Evolutionary conservation across 2,888 invertebrate genomes (phyloP), one percentile per base, ranked within the genome.

Genomic region (Hermodice carunculata): DNA sequence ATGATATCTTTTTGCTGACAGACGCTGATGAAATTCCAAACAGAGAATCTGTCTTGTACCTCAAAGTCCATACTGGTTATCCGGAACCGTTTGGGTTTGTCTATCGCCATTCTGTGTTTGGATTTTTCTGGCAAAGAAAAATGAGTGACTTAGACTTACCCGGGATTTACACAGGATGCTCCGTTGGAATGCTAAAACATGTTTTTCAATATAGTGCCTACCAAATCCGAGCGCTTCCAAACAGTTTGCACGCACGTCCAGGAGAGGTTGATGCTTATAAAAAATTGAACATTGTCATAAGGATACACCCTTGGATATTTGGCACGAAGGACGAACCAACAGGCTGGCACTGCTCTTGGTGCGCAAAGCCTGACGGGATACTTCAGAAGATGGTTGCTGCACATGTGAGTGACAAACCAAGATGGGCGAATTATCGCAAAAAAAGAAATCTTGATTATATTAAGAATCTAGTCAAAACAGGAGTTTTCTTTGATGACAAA

Each of bases 301-400:
- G 26, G 44, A 31, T 53, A 24, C 29, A 53, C 34, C 53, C 46
- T 19, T 78, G 78, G 78, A 51, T 60, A 1, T 68, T 74, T 19
- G 79, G 79, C 8, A 61, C 43, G 3, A 84, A 91, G 44, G 91
- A 91, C 83, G 90, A 91, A 74, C 90, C 89, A 67, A 91, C 91
- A 2, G 91, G 91, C 14, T 91, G 91, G 91, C 90, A 87, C 80
- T 91, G 91, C 77, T 89, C 91, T 77, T 89, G 89, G 73, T 91
- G 91, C 78, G 88, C 89, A 75, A 28, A 19, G 31, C 89, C 91
- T 0, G 86, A 87, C 24, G 89, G 89, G 74, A 89, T 91, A 52
- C 86, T 90, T 28, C 85, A 86, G 49, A 86, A 86, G 70, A 79
- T 91, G 64, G 83, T 86, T 58, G 72, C 69, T 67, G 81, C 73